Evolutionary conservation across 2,888 invertebrate genomes (phyloP).

Genomic region (Standfussiana lucernea): DNA sequence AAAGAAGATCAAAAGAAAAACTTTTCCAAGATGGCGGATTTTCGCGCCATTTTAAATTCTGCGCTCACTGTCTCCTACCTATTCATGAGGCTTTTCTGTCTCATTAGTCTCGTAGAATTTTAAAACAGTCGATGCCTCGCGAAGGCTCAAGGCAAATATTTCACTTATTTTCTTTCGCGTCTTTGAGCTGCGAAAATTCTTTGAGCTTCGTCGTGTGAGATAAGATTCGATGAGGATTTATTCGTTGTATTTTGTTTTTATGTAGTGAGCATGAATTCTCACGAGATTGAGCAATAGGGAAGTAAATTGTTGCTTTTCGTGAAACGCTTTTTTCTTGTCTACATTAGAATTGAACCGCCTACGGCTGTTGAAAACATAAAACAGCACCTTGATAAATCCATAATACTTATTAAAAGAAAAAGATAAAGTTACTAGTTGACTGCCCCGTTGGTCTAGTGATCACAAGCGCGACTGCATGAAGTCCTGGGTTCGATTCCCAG

Average conservation of each 20-base stretch:
- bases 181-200: constrained; percentile 27
- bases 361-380: background rate
- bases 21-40: constrained; percentile 46
- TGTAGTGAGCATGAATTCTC: constrained; percentile 17
- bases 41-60: constrained; percentile 47
- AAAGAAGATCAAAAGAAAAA: constrained; percentile 37
- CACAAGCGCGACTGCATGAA: no score
- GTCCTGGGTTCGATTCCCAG: no score
- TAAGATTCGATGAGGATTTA: constrained; percentile 20
- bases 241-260: constrained; percentile 22
- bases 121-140: constrained; percentile 52
- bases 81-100: constrained; percentile 55
- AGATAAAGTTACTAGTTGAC: no score
- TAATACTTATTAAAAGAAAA: background rate
- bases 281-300: constrained; percentile 14
- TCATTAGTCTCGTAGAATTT: constrained; percentile 58
- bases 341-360: background rate
- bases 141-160: constrained; percentile 27
- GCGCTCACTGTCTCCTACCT: constrained; percentile 37
- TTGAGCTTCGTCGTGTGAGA: constrained; percentile 26
- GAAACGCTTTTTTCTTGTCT: background rate
- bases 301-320: background rate
- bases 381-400: background rate
- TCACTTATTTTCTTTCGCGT: constrained; percentile 34
- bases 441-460: no score